Percentiles rank a stretch among this genome's conserved stretches.
Conservation (phyloP, 1,140 invertebrate genomes). For the Drosophila asahinai region DNA sequence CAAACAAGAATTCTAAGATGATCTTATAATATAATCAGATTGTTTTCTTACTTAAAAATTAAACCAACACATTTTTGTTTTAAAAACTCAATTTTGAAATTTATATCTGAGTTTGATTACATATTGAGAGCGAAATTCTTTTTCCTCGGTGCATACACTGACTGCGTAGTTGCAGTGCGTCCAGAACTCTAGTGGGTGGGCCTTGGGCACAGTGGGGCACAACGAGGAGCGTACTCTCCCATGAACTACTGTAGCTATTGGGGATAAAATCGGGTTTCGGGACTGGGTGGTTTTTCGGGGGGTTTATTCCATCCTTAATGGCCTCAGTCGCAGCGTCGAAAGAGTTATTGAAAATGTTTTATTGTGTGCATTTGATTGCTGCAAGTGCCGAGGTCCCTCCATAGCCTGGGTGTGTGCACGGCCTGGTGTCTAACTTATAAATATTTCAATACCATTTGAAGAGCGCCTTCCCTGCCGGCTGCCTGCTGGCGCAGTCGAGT, state of each 20-base stretch:
- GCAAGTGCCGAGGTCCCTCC: constrained; percentile 71
- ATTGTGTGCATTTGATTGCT: constrained; percentile 83
- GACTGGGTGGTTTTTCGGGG: constrained; percentile 19
- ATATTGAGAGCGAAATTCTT: rapidly evolving
- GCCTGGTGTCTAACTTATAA: constrained; percentile 80
- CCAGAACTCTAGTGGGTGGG: constrained; percentile 62
- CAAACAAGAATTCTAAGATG: too few relatives aligned
- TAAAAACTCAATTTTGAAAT: not conserved
- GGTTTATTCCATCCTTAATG: constrained; percentile 60
- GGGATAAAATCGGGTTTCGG: constrained; percentile 46
- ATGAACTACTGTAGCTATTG: constrained; percentile 27
- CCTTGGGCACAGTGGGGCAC: constrained; percentile 78
- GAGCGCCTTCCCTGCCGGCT: constrained; percentile 50
- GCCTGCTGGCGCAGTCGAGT: constrained; percentile 36
- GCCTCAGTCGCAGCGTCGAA: constrained; percentile 70
- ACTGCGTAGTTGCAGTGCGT: constrained; percentile 37
- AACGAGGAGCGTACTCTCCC: constrained; percentile 24
- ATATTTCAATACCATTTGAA: constrained; percentile 84
- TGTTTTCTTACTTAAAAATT: too few relatives aligned
- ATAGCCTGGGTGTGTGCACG: constrained; percentile 33
- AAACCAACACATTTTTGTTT: too few relatives aligned
- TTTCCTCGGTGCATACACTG: constrained; percentile 26
- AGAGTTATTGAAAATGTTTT: constrained; percentile 84
- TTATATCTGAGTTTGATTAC: too few relatives aligned
- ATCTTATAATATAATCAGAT: too few relatives aligned